Evolutionary conservation across 2,888 invertebrate genomes (phyloP).

Genomic region (Liopterus haemorrhoidalis): DNA sequence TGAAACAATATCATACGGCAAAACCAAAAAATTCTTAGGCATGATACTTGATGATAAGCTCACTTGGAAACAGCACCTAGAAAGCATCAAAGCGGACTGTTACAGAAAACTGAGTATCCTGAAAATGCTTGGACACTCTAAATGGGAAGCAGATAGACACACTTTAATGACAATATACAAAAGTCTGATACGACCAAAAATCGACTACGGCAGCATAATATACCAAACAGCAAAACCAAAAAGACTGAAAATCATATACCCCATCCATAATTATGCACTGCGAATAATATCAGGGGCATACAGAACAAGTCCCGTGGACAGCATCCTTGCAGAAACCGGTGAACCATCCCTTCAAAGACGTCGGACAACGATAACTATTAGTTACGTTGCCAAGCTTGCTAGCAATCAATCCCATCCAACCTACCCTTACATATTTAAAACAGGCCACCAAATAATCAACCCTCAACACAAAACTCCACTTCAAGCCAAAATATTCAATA

Average conservation of each 20-base stretch:
- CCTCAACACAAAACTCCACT: too few species aligned
- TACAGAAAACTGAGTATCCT: constrained; percentile 3
- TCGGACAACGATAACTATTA: not conserved
- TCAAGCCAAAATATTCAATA: too few species aligned
- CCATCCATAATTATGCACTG: not conserved
- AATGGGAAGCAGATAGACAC: constrained; percentile 8
- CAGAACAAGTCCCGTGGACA: constrained; percentile 1
- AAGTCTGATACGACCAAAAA: not conserved
- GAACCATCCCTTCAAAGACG: not conserved
- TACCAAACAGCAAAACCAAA: not conserved
- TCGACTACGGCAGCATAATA: not conserved
- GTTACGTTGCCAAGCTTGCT: not conserved
- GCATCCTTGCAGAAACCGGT: not conserved
- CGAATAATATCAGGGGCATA: not conserved
- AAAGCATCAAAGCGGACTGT: not conserved
- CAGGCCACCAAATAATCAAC: too few species aligned
- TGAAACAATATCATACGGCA: too few species aligned
- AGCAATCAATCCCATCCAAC: constrained; percentile 2
- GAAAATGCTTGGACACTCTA: not conserved
- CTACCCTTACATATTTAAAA: too few species aligned
- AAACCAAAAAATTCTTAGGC: too few species aligned
- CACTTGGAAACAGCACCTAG: constrained; percentile 1
- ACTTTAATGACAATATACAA: not conserved
- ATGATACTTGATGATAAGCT: constrained; percentile 3
- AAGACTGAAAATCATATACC: not conserved